Evolutionary conservation across 2,888 invertebrate genomes (phyloP), one percentile per base, ranked within the genome.

Genomic region (Brassicogethes aeneus): DNA sequence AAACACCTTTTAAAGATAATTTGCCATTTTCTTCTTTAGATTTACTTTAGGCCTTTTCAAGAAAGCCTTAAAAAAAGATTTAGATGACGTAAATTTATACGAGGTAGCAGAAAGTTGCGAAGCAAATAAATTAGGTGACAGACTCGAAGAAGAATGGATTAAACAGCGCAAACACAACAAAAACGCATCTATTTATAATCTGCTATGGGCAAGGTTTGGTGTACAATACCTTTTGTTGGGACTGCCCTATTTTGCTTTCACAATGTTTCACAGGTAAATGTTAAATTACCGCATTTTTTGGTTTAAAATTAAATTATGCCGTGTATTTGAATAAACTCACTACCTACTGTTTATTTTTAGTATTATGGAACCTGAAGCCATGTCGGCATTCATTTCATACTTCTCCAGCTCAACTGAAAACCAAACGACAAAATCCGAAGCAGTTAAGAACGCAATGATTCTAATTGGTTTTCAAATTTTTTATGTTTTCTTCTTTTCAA

Each of bases 401-500:
- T 84, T 84, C 59, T 74, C 73, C 7, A 32, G 12, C 13, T 3
- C 8, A 0, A 76, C 77, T 16, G 59, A 69, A 0, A 60, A 65
- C 46, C 70, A 70, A 0, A 65, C 78, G 7, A 63, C 68, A 1
- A 58, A 69, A 13, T 53, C 71, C 1, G 69, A 79, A 14, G 85
- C 86, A 0, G 82, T 82, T 52, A 57, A 79, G n/a, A 83, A 80
- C 62, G 85, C 84, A 0, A 61, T 69, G 0, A 78, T 79, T 1
- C 77, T 86, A 15, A 77, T 84, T 57, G 65, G 70, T 2, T 69
- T 72, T 42, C 72, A 75, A 23, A 79, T 80, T 0, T 59, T 83
- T 34, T 80, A 82, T 55, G 78, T 85, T 3, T 54, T 58, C 33
- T 57, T 53, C 16, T 46, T 93, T 68, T 88, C 90, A 0, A 92